Evolutionary conservation across 2,113 vertebrate genomes (phyloP).

Genomic region (Numida meleagris): DNA sequence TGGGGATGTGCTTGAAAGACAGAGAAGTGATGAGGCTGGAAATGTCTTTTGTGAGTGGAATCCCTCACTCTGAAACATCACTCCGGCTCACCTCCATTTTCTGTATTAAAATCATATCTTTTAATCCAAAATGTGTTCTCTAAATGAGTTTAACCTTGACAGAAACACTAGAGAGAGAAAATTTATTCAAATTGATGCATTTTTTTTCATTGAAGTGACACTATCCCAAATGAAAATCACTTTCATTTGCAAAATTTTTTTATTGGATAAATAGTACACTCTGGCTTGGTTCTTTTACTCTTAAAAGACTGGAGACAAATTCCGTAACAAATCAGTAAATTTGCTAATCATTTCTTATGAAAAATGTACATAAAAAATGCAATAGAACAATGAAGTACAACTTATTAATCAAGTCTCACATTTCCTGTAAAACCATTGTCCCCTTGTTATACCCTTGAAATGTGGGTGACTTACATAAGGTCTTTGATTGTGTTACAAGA

Average conservation of each 20-base stretch:
- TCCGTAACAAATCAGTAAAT: background rate
- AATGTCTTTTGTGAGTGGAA: background rate
- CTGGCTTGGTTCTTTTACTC: background rate
- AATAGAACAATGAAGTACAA: background rate
- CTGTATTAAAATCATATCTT: background rate
- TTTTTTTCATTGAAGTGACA: background rate
- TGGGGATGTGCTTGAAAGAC: background rate
- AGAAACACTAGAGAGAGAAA: background rate
- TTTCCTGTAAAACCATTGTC: background rate
- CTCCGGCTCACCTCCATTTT: background rate
- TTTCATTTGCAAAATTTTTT: background rate
- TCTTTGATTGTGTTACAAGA: background rate
- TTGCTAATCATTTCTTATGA: background rate
- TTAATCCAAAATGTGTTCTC: background rate
- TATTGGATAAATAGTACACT: background rate
- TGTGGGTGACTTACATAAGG: accelerated
- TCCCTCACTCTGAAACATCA: background rate
- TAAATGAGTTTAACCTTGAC: background rate
- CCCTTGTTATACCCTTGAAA: background rate
- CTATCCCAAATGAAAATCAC: background rate
- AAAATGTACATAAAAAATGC: background rate
- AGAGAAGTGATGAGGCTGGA: background rate
- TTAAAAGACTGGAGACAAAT: background rate
- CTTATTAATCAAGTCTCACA: background rate
- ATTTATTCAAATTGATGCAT: background rate